These are phyloP conservation scores for Sebastolobus altivelis DNA, from an alignment of 2,797 vertebrate species.

Conservation along the genomic window DNA sequence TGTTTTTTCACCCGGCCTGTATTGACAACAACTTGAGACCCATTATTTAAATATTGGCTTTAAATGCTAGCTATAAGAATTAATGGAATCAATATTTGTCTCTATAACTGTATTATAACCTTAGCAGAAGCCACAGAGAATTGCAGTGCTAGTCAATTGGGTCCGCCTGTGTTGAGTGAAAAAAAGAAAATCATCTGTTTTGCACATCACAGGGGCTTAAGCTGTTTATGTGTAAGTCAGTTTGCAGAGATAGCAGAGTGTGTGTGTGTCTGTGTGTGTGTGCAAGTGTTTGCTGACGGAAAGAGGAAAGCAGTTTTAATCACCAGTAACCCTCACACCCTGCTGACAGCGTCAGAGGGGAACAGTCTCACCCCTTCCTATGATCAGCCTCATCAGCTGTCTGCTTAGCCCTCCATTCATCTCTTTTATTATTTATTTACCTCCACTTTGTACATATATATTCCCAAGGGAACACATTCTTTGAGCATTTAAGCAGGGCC, in stretches of 20 bases:
- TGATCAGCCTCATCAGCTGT: slow-evolving; percentile 84
- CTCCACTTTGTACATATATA: slow-evolving; percentile 72
- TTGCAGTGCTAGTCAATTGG: slow-evolving; percentile 67
- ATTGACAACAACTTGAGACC: neutral
- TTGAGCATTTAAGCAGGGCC: slow-evolving; percentile 65
- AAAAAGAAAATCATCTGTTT: slow-evolving; percentile 69
- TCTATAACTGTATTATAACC: slow-evolving; percentile 21
- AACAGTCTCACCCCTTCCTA: slow-evolving; percentile 65
- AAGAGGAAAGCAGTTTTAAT: slow-evolving; percentile 81
- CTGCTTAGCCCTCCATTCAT: slow-evolving; percentile 79
- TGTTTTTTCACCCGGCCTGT: neutral
- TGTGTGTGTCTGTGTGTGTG: slow-evolving; percentile 17
- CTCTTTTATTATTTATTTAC: slow-evolving; percentile 81
- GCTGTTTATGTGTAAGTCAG: slow-evolving; percentile 78
- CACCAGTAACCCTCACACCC: slow-evolving; percentile 76
- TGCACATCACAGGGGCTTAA: slow-evolving; percentile 82
- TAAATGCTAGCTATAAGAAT: neutral
- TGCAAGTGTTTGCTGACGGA: slow-evolving; percentile 74
- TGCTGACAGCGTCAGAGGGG: slow-evolving; percentile 79
- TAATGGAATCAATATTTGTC: neutral
- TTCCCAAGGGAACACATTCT: slow-evolving; percentile 61
- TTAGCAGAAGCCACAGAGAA: slow-evolving; percentile 43
- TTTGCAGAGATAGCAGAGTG: slow-evolving; percentile 65
- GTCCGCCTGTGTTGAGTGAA: slow-evolving; percentile 48
- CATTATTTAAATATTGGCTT: neutral